A percentile compares a stretch with the other conserved stretches of the same genome.
phyloP scores from a whole-genome alignment of 1,140 invertebrate genomes.

The Apis cerana region DNA sequence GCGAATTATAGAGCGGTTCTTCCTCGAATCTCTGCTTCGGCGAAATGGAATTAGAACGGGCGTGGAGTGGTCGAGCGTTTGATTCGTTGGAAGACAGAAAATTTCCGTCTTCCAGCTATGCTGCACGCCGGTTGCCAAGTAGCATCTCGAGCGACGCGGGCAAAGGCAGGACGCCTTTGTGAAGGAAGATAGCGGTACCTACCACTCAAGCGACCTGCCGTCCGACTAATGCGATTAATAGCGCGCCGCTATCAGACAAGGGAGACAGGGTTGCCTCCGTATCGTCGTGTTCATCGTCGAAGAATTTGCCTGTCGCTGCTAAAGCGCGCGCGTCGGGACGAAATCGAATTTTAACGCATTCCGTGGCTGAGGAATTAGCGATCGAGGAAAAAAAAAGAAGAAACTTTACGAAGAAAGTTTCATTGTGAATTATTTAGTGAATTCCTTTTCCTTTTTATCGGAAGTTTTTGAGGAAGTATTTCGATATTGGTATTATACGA shows the following conservation, averaged over 20 bases:
- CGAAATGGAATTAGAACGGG: slow-evolving; percentile 32
- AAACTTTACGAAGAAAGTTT: no score
- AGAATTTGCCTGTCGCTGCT: slow-evolving; percentile 56
- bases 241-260: slow-evolving; percentile 67
- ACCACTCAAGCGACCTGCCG: slow-evolving; percentile 66
- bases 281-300: slow-evolving; percentile 41
- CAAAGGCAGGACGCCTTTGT: slow-evolving; percentile 53
- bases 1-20: not conserved
- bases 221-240: slow-evolving; percentile 77
- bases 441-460: no score
- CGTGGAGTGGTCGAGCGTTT: not conserved
- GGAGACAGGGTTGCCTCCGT: slow-evolving; percentile 56
- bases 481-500: no score
- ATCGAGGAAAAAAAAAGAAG: not conserved
- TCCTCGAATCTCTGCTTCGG: not conserved
- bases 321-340: slow-evolving; percentile 29
- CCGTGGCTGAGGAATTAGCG: slow-evolving; percentile 49
- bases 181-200: slow-evolving; percentile 52
- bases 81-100: slow-evolving; percentile 10
- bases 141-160: slow-evolving; percentile 13
- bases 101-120: slow-evolving; percentile 32
- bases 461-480: no score
- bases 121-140: not conserved
- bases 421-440: no score
- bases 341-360: slow-evolving; percentile 63